Evolutionary conservation across 2,888 invertebrate genomes (phyloP).

Genomic region (Perithous albicinctus): DNA sequence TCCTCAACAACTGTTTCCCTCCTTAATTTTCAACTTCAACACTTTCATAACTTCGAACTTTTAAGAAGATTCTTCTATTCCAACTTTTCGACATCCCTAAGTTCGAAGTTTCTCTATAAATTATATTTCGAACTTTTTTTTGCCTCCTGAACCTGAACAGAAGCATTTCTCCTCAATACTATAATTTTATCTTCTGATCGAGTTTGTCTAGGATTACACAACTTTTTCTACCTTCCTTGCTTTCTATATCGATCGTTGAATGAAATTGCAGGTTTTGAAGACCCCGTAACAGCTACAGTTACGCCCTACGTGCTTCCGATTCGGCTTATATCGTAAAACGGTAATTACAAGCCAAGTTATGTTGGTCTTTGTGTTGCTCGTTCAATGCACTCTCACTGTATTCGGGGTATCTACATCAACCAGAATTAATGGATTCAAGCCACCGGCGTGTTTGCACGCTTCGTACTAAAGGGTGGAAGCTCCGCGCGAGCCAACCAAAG

Average conservation of each 20-base stretch:
- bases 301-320: not conserved
- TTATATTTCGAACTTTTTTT: too few relatives aligned
- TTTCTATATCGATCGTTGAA: not conserved
- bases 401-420: constrained; percentile 52
- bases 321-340: not conserved
- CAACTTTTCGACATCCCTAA: too few relatives aligned
- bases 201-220: not conserved
- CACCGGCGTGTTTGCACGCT: constrained; percentile 69
- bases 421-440: constrained; percentile 63
- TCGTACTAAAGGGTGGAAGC: constrained; percentile 47
- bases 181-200: not conserved
- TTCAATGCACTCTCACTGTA: not conserved
- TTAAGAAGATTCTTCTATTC: too few relatives aligned
- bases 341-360: constrained; percentile 19
- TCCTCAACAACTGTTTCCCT: too few relatives aligned
- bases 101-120: too few relatives aligned
- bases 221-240: not conserved
- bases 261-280: not conserved
- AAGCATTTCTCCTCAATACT: too few relatives aligned
- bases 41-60: too few relatives aligned
- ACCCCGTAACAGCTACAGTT: not conserved
- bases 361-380: not conserved
- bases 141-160: too few relatives aligned
- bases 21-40: too few relatives aligned
- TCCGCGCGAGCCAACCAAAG: constrained; percentile 69